These are phyloP conservation scores for Nannobrachium achirus DNA, from an alignment of 2,113 vertebrate species.

Conservation along the genomic window DNA sequence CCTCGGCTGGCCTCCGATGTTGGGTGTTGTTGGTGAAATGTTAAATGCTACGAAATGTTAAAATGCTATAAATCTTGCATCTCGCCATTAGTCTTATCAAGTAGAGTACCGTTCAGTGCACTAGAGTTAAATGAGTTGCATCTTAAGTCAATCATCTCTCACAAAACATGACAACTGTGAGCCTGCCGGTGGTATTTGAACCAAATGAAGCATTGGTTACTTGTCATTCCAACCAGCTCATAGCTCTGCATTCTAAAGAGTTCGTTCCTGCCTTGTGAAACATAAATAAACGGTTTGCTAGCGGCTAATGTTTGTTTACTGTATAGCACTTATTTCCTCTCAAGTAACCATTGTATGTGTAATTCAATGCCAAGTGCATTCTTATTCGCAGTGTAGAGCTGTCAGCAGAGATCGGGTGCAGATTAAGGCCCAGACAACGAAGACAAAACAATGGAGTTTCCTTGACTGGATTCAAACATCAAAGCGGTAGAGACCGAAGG, in stretches of 20 bases:
- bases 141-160: slow-evolving; percentile 33
- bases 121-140: slow-evolving; percentile 38
- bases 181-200: slow-evolving; percentile 16
- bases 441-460: slow-evolving; percentile 23
- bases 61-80: no score
- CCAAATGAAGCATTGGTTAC: slow-evolving; percentile 3
- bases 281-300: slow-evolving; percentile 16
- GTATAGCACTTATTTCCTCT: slow-evolving; percentile 17
- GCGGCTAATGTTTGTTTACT: slow-evolving; percentile 10
- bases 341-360: slow-evolving; percentile 29
- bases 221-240: no score
- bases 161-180: slow-evolving; percentile 37
- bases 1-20: no score
- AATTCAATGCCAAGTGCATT: slow-evolving; percentile 38
- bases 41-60: no score
- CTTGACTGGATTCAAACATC: slow-evolving; percentile 25
- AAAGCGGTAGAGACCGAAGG: slow-evolving; percentile 45
- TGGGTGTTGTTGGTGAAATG: no score
- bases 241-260: slow-evolving; percentile 19
- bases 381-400: slow-evolving; percentile 19
- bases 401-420: neutral
- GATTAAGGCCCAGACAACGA: slow-evolving; percentile 20
- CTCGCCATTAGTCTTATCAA: no score
- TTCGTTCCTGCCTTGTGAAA: slow-evolving; percentile 16
- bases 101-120: no score